Evolutionary conservation across 92 coral and sea anemone species (phyloP), one percentile per base, ranked within the genome.

Genomic region (Montipora capitata): DNA sequence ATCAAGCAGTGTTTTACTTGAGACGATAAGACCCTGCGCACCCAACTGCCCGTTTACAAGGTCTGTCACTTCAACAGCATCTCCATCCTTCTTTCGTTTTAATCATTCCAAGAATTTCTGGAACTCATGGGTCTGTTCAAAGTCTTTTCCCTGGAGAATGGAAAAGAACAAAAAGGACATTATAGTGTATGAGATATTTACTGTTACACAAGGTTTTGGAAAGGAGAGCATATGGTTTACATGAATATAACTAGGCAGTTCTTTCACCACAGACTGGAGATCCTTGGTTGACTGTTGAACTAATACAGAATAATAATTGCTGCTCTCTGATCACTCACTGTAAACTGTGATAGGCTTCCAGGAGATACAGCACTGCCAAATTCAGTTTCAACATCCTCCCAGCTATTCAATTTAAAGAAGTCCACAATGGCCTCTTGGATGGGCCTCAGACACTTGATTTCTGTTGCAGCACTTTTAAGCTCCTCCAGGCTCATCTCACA

Each of bases 401-500:
- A 85, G 58, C 15, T 85, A 35, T 27, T n/a, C 11, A 75, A 13
- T 75, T 85, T 58, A 27, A 85, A 76, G 64, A 75, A 75, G 74
- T 14, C 0, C 0, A 63, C 62, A 39, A 85, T 63, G 3, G 89
- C 89, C 56, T 85, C 89, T 45, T 85, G 89, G 16, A 85, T 51
- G 16, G 83, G 83, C 62, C 75, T 85, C 14, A 85, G 3, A 44
- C 17, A 38, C 63, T 85, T 85, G 5, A 74, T 76, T 4, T 76
- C 80, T 72, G 64, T 41, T 16, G 74, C 89, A 41, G 89, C 89
- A 38, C 42, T 3, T 42, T 85, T 74, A 45, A 85, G 63, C 20
- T 85, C 89, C 62, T 85, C 82, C 3, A 85, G 40, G 65, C 89
- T 85, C 89, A 85, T 83, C 51, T 70, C 80, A 27, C 67, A 41